Base-by-base conservation (phyloP, 2,113 vertebrate genomes). In the Thomomys bottae region DNA sequence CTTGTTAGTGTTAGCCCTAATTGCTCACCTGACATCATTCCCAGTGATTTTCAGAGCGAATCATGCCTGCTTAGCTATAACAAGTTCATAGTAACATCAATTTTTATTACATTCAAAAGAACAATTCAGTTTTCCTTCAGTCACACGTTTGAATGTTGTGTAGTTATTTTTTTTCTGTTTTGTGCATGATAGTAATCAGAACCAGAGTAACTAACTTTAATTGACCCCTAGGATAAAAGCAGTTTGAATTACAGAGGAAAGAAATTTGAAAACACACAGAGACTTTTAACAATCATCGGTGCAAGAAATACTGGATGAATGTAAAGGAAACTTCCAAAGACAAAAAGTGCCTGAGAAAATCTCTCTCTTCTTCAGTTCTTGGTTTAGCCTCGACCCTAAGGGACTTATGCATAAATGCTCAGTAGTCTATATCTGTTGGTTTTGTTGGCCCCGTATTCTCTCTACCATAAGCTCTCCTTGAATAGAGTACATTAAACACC, bases 91-190 rank as follows among this genome's bases (percentile, higher is more conserved):
- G 86, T 91, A 83, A 23, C 89, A 77, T 91, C 77, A 71, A 68
- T 92, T 93, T 54, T 93, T 85, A 83, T 89, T 95, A 87, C 63
- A 59, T 95, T 82, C 79, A 83, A 94, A 93, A 94, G 88, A 94
- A 59, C 63, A 71, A 72, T 83, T 84, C 87, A 82, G 94, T 95
- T 93, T 45, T 75, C 61, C 54, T 71, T 92, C 89, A 84, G 75
- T 84, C 90, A 77, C 71, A 76, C 72, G 86, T 94, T 94, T 94
- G 66, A 94, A 91, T 89, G 76, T 49, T 82, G 90, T 54, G n/a
- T 89, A 23, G 61, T 92, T 91, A 83, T 80, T 85, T 94, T 91
- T 85, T 85, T 94, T 91, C 90, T 89, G 66, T 54, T 84, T 80
- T 54, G 28, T 11, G 6, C 34, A 88, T 91, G 86, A 95, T 34